These are phyloP conservation scores for Limnodromus scolopaceus DNA, from an alignment of 2,797 vertebrate genomes.

Conservation along the genomic window DNA sequence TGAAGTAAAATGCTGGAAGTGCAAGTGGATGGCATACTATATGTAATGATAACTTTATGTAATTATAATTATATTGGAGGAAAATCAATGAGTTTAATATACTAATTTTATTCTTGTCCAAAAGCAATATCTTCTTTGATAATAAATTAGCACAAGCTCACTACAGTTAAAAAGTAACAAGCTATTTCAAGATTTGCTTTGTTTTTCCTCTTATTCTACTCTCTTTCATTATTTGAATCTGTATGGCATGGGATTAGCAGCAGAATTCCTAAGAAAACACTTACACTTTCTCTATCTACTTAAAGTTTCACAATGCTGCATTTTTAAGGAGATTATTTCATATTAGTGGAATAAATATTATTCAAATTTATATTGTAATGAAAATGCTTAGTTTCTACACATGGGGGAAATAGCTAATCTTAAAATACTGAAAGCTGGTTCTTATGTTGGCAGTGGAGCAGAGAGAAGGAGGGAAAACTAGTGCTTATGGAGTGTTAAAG, in stretches of 20 bases:
- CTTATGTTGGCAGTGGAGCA: neutral
- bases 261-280: neutral
- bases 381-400: neutral
- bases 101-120: neutral
- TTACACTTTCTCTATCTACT: neutral
- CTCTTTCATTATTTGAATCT: neutral
- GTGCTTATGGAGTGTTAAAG: neutral
- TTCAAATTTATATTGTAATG: neutral
- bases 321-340: slow-evolving; percentile 6
- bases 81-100: neutral
- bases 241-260: neutral
- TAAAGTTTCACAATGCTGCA: neutral
- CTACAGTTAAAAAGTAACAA: neutral
- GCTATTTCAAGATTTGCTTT: neutral
- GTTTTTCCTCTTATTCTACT: neutral
- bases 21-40: neutral
- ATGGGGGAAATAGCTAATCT: neutral
- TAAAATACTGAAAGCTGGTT: neutral
- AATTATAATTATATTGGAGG: neutral
- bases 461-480: neutral
- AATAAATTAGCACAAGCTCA: neutral
- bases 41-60: neutral
- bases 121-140: neutral
- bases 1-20: neutral
- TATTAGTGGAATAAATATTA: neutral